Percentiles rank a stretch among this genome's conserved stretches.
These are phyloP conservation scores for Hippopotamus amphibius DNA, from an alignment of 2,113 vertebrate genomes.

Conservation along the genomic window DNA sequence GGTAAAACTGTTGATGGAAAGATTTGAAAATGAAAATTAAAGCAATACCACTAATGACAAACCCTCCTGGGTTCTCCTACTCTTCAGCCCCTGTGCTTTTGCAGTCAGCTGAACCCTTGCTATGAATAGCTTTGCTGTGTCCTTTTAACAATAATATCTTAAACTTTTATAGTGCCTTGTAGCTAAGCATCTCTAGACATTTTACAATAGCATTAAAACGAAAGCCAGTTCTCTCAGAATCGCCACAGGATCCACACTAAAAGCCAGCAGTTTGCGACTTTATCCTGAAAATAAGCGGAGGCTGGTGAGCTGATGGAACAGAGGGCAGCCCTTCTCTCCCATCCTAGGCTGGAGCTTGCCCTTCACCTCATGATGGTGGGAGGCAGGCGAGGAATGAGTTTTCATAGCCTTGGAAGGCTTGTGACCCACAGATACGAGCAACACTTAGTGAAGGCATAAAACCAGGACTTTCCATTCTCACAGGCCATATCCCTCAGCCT, in stretches of 20 bases:
- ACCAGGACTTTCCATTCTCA: neutral
- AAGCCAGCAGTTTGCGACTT: conserved; percentile 18
- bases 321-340: neutral
- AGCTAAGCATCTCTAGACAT: conserved; percentile 69
- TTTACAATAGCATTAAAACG: conserved; percentile 70
- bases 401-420: neutral
- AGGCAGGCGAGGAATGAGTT: neutral
- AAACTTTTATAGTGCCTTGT: conserved; percentile 71
- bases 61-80: neutral
- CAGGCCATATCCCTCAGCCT: neutral
- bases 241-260: conserved; percentile 18
- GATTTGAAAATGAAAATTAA: conserved; percentile 15
- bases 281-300: neutral
- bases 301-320: no score
- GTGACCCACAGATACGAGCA: rapidly evolving
- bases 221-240: conserved; percentile 54
- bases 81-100: neutral
- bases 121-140: conserved; percentile 7
- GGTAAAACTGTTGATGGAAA: neutral
- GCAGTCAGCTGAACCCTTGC: neutral
- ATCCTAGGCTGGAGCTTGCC: neutral
- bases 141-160: conserved; percentile 74
- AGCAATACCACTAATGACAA: neutral
- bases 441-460: neutral
- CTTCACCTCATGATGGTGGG: neutral